phyloP scores from a whole-genome alignment of 2,113 vertebrate genomes.

The Orientallactaga bullata region DNA sequence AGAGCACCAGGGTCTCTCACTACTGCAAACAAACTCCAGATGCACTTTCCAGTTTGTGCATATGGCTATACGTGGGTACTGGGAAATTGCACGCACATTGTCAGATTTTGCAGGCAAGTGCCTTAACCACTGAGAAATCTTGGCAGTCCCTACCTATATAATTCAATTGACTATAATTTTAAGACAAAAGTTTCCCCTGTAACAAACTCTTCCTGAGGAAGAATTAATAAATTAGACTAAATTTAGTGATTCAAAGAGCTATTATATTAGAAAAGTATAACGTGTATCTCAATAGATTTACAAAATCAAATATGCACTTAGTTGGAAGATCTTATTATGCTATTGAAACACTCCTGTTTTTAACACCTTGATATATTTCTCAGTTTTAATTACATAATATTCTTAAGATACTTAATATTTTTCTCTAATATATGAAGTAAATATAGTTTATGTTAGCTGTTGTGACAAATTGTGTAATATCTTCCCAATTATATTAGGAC shows the following conservation, averaged over 20 bases:
- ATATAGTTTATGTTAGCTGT: not conserved
- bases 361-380: not conserved
- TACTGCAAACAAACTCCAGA: no score
- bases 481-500: not conserved
- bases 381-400: not conserved
- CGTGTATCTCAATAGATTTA: not conserved
- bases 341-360: not conserved
- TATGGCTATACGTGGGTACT: no score
- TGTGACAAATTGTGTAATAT: not conserved
- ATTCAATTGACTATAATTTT: slow-evolving; percentile 8
- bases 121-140: no score
- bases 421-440: not conserved
- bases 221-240: slow-evolving; percentile 13
- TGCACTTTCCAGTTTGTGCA: no score
- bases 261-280: not conserved
- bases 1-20: no score
- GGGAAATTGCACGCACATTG: no score
- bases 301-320: not conserved
- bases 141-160: not conserved
- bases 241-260: not conserved
- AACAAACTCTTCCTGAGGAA: not conserved
- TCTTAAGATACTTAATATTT: not conserved
- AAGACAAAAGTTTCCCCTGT: not conserved
- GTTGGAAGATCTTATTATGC: not conserved
- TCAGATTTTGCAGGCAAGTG: no score